phyloP scores from a whole-genome alignment of 1,140 invertebrate genomes.

The Centruroides vittatus region DNA sequence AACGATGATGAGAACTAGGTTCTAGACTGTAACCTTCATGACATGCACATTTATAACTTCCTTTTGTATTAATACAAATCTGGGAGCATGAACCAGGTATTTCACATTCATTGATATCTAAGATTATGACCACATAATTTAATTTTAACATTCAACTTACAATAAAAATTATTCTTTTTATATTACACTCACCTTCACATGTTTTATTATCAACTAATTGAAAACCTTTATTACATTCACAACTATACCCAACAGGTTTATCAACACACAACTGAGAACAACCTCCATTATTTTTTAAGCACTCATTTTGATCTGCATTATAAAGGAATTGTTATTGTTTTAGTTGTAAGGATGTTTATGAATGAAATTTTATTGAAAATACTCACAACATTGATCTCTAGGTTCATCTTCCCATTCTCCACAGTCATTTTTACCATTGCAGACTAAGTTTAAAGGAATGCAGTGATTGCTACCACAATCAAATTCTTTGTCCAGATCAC shows the following conservation, averaged over 20 bases:
- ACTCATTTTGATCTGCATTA: constrained; percentile 50
- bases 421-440: constrained; percentile 66
- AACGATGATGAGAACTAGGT: constrained; percentile 53
- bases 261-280: constrained; percentile 73
- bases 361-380: neutral
- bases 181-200: constrained; percentile 46
- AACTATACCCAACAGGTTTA: constrained; percentile 56
- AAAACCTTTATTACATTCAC: constrained; percentile 56
- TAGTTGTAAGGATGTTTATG: neutral
- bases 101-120: constrained; percentile 85
- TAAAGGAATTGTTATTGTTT: neutral
- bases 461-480: constrained; percentile 67
- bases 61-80: constrained; percentile 76
- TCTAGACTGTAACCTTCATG: constrained; percentile 67
- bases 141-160: too few species aligned
- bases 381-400: constrained; percentile 48
- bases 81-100: constrained; percentile 77
- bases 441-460: constrained; percentile 56
- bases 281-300: constrained; percentile 59
- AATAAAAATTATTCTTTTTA: neutral
- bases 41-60: constrained; percentile 85
- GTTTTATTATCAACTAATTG: constrained; percentile 53
- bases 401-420: constrained; percentile 65
- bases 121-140: constrained; percentile 11
- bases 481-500: constrained; percentile 42